A percentile compares a stretch with the other conserved stretches of the same genome.
Conservation (phyloP, 2,113 vertebrate genomes). For the Agelaius tricolor region DNA sequence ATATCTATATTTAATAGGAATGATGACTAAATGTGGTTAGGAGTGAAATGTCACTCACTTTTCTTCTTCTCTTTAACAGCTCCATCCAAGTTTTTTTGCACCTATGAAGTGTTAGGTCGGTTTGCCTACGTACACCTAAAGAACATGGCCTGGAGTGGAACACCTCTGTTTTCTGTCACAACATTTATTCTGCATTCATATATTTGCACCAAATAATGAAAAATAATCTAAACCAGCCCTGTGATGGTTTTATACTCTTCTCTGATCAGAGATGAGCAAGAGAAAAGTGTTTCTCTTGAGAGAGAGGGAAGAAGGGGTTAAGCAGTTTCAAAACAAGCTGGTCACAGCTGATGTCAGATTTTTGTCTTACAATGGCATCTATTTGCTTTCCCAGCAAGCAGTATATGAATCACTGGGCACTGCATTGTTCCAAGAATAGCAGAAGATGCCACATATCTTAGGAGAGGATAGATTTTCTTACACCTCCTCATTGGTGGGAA, state of each 20-base stretch:
- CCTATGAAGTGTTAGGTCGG: fast-evolving
- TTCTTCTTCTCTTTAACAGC: neutral
- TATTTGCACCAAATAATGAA: neutral
- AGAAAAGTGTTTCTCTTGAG: neutral
- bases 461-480: neutral
- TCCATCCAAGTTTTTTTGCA: neutral
- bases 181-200: neutral
- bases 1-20: neutral
- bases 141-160: neutral
- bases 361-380: constrained; percentile 49
- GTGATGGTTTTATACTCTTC: neutral
- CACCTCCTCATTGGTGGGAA: neutral
- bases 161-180: neutral
- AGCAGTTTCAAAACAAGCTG: constrained; percentile 39
- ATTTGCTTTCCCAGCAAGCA: constrained; percentile 41
- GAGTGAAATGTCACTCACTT: neutral
- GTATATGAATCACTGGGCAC: neutral
- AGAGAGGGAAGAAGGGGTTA: constrained; percentile 24
- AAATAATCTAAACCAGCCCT: neutral
- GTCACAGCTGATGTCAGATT: constrained; percentile 51
- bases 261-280: neutral
- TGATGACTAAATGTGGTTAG: neutral
- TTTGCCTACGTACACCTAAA: neutral
- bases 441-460: neutral
- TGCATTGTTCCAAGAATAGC: neutral